Base-by-base conservation (phyloP, 1,140 invertebrate genomes). In the Cephus cinctus region DNA sequence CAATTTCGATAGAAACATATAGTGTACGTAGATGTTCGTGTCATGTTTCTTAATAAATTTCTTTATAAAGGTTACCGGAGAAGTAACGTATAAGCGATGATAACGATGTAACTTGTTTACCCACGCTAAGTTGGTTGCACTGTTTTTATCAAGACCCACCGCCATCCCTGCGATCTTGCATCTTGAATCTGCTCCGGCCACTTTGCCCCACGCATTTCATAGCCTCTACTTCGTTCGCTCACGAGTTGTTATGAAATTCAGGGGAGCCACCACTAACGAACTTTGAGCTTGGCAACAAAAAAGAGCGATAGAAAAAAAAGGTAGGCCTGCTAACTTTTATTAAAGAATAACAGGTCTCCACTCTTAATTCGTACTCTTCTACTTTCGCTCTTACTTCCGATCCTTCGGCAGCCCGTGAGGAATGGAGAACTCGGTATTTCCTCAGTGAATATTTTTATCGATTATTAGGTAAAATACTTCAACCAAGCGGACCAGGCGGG, bases 211-310 rank as follows among this genome's bases (percentile, higher is more conserved):
- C 11, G 40, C 48, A 27, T 42, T 25, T 25, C 40, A 41, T n/a
- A 2, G 11, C 22, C 22, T 25, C 12, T 32, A 39, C 14, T n/a
- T 12, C 30, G 2, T 54, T 47, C 49, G 52, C 56, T 51, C 49
- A 50, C 56, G 56, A 53, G 60, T 57, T 63, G 52, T 54, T 54
- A 59, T 54, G 50, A 57, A 52, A 59, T 62, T 57, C 42, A 36
- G 46, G 22, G 27, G 31, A 31, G 31, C 35, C 47, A 31, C 21
- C 20, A 31, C 39, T 61, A 61, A 61, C 55, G 47, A 58, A 58
- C 52, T 62, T 45, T 5, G 32, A 15, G 20, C 6, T n/a, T 27
- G 6, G 6, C 6, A 27, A n/a, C 25, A n/a, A 27, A n/a, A 8
- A 27, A 27, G 6, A 8, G n/a, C 25, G 25, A n/a, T n/a, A n/a